Conservation (phyloP, 2,888 invertebrate species). For the Coenonympha arcania region DNA sequence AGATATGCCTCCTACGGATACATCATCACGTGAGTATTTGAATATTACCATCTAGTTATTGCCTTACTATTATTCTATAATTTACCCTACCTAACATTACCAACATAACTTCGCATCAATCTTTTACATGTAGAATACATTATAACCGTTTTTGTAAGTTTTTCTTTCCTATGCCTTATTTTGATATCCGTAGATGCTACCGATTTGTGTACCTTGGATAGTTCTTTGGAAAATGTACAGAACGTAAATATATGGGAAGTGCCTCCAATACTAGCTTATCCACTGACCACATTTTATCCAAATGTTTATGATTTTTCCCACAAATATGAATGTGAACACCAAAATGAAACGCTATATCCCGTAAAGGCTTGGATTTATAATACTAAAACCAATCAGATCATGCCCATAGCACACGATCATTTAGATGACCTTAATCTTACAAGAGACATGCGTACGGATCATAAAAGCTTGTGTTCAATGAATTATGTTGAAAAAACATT, state of each 20-base stretch:
- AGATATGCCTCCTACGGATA: slow-evolving; percentile 54
- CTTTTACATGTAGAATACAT: not conserved
- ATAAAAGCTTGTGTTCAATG: slow-evolving; percentile 44
- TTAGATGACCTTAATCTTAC: not conserved
- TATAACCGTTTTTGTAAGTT: too few species aligned
- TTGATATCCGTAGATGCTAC: slow-evolving; percentile 35
- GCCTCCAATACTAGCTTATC: slow-evolving; percentile 13
- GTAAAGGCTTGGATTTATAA: not conserved
- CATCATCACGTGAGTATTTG: slow-evolving; percentile 54
- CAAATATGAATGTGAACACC: not conserved
- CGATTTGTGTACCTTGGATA: slow-evolving; percentile 27
- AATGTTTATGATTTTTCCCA: not conserved
- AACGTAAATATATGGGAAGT: slow-evolving; percentile 7
- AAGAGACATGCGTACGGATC: slow-evolving; percentile 6
- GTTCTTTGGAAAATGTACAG: slow-evolving; percentile 15
- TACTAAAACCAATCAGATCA: not conserved
- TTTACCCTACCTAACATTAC: too few species aligned
- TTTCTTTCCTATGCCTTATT: slow-evolving; percentile 14
- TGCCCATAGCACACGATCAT: not conserved
- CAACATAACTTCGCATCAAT: too few species aligned
- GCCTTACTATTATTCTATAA: not conserved
- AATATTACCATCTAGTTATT: not conserved
- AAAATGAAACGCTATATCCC: not conserved
- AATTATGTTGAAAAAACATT: slow-evolving; percentile 35
- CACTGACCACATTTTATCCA: slow-evolving; percentile 10